Base-by-base conservation (phyloP, 2,888 invertebrate genomes). In the Microplitis manilae region DNA sequence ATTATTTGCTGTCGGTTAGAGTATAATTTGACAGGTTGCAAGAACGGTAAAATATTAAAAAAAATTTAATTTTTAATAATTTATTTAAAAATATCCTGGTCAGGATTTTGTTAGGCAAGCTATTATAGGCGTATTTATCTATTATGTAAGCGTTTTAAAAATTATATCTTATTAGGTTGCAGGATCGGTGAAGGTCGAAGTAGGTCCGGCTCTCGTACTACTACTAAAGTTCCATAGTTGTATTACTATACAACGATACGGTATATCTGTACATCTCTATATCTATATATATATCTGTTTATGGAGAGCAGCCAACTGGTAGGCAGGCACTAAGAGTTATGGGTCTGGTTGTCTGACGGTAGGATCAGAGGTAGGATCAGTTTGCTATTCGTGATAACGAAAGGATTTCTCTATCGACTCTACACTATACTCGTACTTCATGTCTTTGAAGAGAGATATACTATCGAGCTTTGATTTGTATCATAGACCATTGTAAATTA, bases 221-320 rank as follows among this genome's bases (percentile, higher is more conserved):
- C n/a, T 50, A 2, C 50, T 50, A 50, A 13, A 8, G 50, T 4
- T 13, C 50, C 6, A 50, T 50, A 50, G 50, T 30, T 30, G 30
- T 30, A 30, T 30, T 30, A 50, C 50, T 13, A 50, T 50, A 50
- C 50, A 50, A 50, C 50, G 8, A 50, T 50, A 50, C 13, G 2
- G 50, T 50, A 50, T 50, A 50, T 13, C 9, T 50, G 13, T 50
- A 50, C 38, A 65, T 20, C 65, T 65, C 13, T 65, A 65, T 71
- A 65, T 20, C 65, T 65, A 30, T 65, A 65, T 71, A 60, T 82
- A 83, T 85, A 84, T 83, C 82, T 82, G 82, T 82, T 79, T 80
- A 86, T 87, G 86, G 87, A 87, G 85, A 81, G 81, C 79, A 80
- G 87, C 87, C 87, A 87, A 86, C 83, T 86, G 84, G 83, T 79